A percentile compares a stretch with the other conserved stretches of the same genome.
Conservation (phyloP, 64 coral and sea anemone genomes). For the Stylophora pistillata region DNA sequence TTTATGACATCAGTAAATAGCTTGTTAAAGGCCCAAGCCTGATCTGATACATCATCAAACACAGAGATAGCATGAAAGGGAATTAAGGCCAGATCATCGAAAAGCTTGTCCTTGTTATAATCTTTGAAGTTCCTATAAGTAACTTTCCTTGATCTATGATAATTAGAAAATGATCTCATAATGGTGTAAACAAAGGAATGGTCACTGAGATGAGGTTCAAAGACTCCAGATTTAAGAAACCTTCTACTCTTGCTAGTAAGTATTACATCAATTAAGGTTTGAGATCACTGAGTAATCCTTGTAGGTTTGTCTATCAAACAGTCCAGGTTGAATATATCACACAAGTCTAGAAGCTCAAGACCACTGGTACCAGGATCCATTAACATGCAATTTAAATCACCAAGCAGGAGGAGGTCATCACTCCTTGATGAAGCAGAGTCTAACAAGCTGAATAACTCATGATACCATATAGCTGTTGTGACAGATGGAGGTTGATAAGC, state of each 20-base stretch:
- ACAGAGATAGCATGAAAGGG: too few relatives aligned
- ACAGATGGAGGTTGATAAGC: too few relatives aligned
- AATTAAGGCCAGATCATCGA: too few relatives aligned
- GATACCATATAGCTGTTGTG: conserved; percentile 32
- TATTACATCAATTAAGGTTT: conserved; percentile 18
- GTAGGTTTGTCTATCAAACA: conserved; percentile 32
- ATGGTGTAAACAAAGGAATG: too few relatives aligned
- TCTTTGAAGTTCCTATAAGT: too few relatives aligned
- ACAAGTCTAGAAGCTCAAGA: conserved; percentile 16
- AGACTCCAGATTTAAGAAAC: conserved; percentile 41
- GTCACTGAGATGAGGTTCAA: conserved; percentile 27
- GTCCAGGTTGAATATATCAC: conserved; percentile 36
- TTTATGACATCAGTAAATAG: conserved; percentile 34
- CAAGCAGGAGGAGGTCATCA: conserved; percentile 45
- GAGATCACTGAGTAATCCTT: background rate
- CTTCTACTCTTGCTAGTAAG: conserved; percentile 21
- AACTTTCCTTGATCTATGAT: too few relatives aligned
- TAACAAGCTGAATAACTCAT: conserved; percentile 42
- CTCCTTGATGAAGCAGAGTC: too few relatives aligned
- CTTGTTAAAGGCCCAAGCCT: conserved; percentile 26
- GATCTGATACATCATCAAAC: conserved; percentile 21
- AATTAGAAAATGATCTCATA: too few relatives aligned
- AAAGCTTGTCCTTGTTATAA: too few relatives aligned
- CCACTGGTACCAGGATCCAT: conserved; percentile 47
- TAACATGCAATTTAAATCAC: conserved; percentile 38